These are phyloP conservation scores for Heliconius melpomene DNA, from an alignment of 1,140 invertebrate genomes.

Conservation along the genomic window DNA sequence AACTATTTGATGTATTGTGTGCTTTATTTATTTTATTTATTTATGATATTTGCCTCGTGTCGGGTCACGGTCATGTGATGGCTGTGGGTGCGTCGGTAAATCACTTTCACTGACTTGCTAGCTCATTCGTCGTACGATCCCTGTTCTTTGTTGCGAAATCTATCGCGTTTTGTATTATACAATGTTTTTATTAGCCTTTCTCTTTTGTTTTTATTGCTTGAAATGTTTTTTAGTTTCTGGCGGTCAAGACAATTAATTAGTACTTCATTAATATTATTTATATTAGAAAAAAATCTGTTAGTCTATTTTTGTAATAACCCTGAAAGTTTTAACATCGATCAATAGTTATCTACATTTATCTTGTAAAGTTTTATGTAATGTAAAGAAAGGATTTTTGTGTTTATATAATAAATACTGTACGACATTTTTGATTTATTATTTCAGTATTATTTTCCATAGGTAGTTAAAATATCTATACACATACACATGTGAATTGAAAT, in stretches of 20 bases:
- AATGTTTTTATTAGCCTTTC: slow-evolving; percentile 17
- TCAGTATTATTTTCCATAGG: not conserved
- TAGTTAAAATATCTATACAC: not conserved
- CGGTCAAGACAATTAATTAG: not conserved
- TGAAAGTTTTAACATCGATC: not conserved
- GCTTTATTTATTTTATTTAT: slow-evolving; percentile 20
- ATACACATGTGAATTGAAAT: too few species aligned
- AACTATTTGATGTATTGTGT: slow-evolving; percentile 30
- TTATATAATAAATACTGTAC: not conserved
- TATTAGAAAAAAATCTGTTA: not conserved
- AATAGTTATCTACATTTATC: not conserved
- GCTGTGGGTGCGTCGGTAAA: slow-evolving; percentile 27
- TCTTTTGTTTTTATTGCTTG: not conserved
- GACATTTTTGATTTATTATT: not conserved
- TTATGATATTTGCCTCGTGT: slow-evolving; percentile 34
- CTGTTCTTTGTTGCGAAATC: slow-evolving; percentile 46
- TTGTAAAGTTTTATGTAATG: not conserved
- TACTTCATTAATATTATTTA: not conserved
- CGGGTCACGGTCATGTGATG: slow-evolving; percentile 52
- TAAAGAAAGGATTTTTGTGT: not conserved
- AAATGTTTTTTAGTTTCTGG: not conserved
- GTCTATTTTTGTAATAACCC: not conserved
- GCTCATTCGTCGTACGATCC: slow-evolving; percentile 43
- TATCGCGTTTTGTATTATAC: slow-evolving; percentile 18
- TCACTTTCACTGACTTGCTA: slow-evolving; percentile 58